Conservation (phyloP, 2,113 vertebrate species). For the Notothenia coriiceps region DNA sequence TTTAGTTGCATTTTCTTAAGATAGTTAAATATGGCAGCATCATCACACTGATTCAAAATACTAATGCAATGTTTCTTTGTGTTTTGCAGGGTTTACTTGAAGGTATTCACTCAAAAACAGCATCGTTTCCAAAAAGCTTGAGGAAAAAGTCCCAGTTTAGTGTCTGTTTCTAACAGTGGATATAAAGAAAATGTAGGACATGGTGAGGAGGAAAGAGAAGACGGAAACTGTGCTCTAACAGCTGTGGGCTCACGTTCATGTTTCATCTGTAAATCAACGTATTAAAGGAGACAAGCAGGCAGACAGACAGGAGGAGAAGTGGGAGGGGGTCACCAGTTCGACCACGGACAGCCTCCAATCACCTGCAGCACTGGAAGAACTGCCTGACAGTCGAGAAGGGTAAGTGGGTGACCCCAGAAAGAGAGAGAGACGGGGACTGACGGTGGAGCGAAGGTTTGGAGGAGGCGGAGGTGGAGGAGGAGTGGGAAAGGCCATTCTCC, state of each 20-base stretch:
- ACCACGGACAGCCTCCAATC: conserved; percentile 17
- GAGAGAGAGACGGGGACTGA: conserved; percentile 84
- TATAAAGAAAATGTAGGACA: conserved; percentile 57
- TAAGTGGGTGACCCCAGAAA: conserved; percentile 69
- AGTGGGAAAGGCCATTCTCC: conserved; percentile 64
- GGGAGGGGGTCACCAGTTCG: conserved; percentile 8
- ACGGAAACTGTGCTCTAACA: conserved; percentile 41
- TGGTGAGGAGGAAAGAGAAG: conserved; percentile 55
- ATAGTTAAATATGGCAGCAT: no score
- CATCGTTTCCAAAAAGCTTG: conserved; percentile 33
- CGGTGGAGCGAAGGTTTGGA: conserved; percentile 77
- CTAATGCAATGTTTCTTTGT: conserved; percentile 57
- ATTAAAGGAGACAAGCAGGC: conserved; percentile 16
- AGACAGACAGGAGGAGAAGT: not conserved
- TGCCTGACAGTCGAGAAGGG: conserved; percentile 27
- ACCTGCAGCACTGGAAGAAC: conserved; percentile 48
- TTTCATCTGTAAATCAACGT: conserved; percentile 21
- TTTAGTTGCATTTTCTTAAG: no score
- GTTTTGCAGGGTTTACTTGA: conserved; percentile 80
- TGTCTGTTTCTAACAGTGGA: conserved; percentile 35
- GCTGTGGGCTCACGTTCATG: conserved; percentile 23
- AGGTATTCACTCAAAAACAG: conserved; percentile 56
- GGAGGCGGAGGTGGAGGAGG: conserved; percentile 72
- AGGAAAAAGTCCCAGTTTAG: conserved; percentile 27
- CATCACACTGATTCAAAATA: conserved; percentile 23